A percentile compares a stretch with the other conserved stretches of the same genome.
Evolutionary conservation across 2,888 invertebrate genomes (phyloP).

Genomic region (Oeneis ivallda): DNA sequence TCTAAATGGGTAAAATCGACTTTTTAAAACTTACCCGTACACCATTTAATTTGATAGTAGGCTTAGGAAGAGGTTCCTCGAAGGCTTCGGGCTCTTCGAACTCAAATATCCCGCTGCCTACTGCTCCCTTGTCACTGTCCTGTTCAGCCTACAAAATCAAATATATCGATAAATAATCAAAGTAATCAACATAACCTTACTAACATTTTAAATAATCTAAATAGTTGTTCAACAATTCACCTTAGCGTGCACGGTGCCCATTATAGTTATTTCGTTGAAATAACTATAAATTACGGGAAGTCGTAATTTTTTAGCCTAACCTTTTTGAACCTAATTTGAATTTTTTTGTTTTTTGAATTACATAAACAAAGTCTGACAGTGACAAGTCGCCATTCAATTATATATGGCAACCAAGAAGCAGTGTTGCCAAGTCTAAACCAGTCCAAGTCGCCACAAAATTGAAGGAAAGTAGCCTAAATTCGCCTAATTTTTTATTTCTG

Average conservation of each 20-base stretch:
- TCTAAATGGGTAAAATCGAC: too few relatives aligned
- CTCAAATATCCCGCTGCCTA: conserved; percentile 60
- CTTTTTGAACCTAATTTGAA: conserved; percentile 41
- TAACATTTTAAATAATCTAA: conserved; percentile 1
- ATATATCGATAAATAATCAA: neutral
- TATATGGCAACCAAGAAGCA: too few relatives aligned
- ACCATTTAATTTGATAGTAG: conserved; percentile 76
- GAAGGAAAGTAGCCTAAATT: too few relatives aligned
- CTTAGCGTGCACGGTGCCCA: conserved; percentile 49
- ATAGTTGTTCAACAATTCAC: conserved; percentile 23
- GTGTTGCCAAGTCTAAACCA: too few relatives aligned
- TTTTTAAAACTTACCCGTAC: conserved; percentile 64
- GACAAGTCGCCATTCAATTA: conserved; percentile 32
- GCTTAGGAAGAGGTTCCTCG: conserved; percentile 59
- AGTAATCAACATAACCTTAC: conserved; percentile 28
- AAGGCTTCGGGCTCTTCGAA: conserved; percentile 63
- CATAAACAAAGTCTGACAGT: conserved; percentile 45
- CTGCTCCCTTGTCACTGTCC: conserved; percentile 44
- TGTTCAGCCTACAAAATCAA: conserved; percentile 47
- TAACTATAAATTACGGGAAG: conserved; percentile 16
- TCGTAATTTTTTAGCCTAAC: conserved; percentile 40
- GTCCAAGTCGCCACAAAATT: too few relatives aligned
- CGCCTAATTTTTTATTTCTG: too few relatives aligned
- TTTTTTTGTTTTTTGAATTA: conserved; percentile 48
- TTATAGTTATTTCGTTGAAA: conserved; percentile 27